These are phyloP conservation scores for Rhodophaea formosa DNA, from an alignment of 2,888 invertebrate genomes.

Conservation along the genomic window DNA sequence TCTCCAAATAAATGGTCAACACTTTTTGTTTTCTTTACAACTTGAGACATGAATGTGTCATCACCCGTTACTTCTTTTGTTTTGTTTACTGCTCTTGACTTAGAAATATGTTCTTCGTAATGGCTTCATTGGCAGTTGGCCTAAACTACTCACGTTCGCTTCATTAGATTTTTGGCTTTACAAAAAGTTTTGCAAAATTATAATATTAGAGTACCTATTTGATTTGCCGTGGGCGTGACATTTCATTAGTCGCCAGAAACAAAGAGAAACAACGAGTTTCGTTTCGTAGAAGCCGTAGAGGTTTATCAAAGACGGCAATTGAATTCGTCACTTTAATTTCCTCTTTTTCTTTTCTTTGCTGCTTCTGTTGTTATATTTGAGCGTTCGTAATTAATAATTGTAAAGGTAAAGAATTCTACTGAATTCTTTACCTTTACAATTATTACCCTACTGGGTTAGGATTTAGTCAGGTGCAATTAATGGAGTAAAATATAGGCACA, in stretches of 20 bases:
- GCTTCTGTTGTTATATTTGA: neutral
- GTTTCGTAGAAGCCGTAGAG: neutral
- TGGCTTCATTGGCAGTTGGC: slow-evolving; percentile 29
- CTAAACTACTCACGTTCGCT: slow-evolving; percentile 26
- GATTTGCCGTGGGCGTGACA: neutral
- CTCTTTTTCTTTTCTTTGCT: neutral
- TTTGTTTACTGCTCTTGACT: slow-evolving; percentile 29
- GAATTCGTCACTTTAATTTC: slow-evolving; percentile 1
- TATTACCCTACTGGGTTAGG: no score
- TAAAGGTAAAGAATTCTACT: neutral
- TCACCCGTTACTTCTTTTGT: slow-evolving; percentile 30
- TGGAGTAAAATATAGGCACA: no score
- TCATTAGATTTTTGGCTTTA: slow-evolving; percentile 22
- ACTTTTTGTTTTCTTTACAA: slow-evolving; percentile 39
- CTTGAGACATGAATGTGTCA: slow-evolving; percentile 41
- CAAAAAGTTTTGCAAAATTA: slow-evolving; percentile 25
- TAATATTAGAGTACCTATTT: no score
- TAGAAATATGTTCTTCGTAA: slow-evolving; percentile 23
- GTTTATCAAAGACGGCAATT: neutral
- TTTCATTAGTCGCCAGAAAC: neutral
- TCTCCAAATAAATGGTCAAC: slow-evolving; percentile 4
- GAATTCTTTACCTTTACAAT: no score
- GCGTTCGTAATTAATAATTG: neutral
- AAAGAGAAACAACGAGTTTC: neutral
- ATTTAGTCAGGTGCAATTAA: no score